Percentiles rank a stretch among this genome's conserved stretches.
Evolutionary conservation across 2,113 vertebrate species (phyloP).

Genomic region (Eurypyga helias): DNA sequence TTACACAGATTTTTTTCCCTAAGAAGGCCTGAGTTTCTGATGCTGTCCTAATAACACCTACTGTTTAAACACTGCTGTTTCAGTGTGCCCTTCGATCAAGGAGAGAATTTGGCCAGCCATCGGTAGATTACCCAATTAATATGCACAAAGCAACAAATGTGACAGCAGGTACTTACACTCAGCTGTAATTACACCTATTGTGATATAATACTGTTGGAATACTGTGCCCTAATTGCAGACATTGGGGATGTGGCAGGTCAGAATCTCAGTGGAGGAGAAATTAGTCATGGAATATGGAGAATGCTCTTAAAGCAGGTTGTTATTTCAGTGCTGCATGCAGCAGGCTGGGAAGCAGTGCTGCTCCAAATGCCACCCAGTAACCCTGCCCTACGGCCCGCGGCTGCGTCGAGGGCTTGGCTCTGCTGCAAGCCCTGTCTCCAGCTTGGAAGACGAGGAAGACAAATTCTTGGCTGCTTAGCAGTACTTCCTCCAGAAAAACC

Average conservation of each 20-base stretch:
- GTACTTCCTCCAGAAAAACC: neutral
- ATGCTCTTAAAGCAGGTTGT: neutral
- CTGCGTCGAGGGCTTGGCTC: neutral
- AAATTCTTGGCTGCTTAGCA: neutral
- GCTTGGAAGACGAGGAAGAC: neutral
- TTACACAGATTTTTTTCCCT: neutral
- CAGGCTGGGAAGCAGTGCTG: neutral
- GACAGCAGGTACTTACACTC: neutral
- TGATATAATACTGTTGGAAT: neutral
- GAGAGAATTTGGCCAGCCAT: neutral
- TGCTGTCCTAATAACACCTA: neutral
- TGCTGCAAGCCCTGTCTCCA: neutral
- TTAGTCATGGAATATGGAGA: neutral
- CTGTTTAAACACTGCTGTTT: constrained; percentile 8
- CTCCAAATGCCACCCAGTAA: neutral
- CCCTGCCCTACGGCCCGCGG: neutral
- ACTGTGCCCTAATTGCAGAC: neutral
- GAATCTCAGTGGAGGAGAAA: neutral
- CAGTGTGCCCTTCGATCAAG: neutral
- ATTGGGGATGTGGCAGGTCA: neutral
- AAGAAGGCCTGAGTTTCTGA: neutral
- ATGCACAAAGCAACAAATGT: neutral
- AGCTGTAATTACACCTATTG: neutral
- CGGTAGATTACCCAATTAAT: neutral
- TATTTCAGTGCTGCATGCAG: neutral